A percentile compares a stretch with the other conserved stretches of the same genome.
phyloP scores from a whole-genome alignment of 2,888 invertebrate genomes.

The Ectemnius continuus region DNA sequence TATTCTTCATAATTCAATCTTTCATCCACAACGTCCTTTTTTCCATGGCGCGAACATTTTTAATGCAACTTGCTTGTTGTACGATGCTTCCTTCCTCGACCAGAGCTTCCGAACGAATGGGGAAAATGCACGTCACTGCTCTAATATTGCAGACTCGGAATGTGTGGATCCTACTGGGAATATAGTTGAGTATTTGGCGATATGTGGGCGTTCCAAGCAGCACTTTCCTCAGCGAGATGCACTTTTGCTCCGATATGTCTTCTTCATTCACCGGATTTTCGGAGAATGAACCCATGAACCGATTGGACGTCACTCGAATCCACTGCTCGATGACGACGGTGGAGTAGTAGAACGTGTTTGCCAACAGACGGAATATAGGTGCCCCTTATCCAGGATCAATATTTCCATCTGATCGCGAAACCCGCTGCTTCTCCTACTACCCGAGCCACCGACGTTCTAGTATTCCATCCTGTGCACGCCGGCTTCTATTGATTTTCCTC shows the following conservation, averaged over 20 bases:
- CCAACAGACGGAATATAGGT: conserved; percentile 61
- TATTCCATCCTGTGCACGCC: conserved; percentile 45
- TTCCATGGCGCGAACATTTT: too few relatives aligned
- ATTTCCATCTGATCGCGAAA: conserved; percentile 71
- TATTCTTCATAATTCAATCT: too few relatives aligned
- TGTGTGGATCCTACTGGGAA: conserved; percentile 7
- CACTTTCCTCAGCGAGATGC: too few relatives aligned
- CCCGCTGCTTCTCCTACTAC: conserved; percentile 67
- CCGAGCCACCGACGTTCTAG: conserved; percentile 64
- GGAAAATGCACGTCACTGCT: conserved; percentile 19
- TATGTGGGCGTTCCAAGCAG: too few relatives aligned
- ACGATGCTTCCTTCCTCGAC: too few relatives aligned
- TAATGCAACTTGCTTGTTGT: too few relatives aligned
- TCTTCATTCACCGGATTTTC: conserved; percentile 3
- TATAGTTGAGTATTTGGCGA: neutral
- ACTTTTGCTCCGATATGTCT: neutral
- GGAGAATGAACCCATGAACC: conserved; percentile 17
- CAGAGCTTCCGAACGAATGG: neutral
- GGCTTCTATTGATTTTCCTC: conserved; percentile 65
- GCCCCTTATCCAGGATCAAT: conserved; percentile 72
- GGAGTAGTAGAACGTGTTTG: conserved; percentile 56
- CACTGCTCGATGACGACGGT: conserved; percentile 8
- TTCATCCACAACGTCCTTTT: too few relatives aligned
- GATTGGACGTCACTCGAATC: conserved; percentile 13
- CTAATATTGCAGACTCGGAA: neutral